Evolutionary conservation across 2,888 invertebrate species (phyloP).

Genomic region (Erannis defoliaria): DNA sequence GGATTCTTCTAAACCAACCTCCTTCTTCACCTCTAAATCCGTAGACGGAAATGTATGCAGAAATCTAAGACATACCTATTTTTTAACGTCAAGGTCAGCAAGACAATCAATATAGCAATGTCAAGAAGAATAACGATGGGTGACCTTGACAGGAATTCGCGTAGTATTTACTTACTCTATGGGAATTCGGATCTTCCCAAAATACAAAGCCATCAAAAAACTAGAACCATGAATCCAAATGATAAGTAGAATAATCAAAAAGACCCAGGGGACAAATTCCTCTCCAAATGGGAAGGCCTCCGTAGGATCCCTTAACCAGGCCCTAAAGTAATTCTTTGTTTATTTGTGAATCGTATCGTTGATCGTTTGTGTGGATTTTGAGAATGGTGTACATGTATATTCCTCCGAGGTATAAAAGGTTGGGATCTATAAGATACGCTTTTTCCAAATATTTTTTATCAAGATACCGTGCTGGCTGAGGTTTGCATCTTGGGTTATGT

Average conservation of each 20-base stretch:
- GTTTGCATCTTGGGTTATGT: background rate
- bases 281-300: conserved; percentile 45
- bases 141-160: background rate
- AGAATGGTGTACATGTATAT: conserved; percentile 50
- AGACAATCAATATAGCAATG: background rate
- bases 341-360: conserved; percentile 25
- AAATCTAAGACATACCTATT: too few relatives aligned
- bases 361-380: conserved; percentile 8
- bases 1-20: too few relatives aligned
- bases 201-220: conserved; percentile 1
- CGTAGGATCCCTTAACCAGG: conserved; percentile 45
- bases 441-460: background rate
- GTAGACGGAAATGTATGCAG: too few relatives aligned
- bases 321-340: conserved; percentile 52
- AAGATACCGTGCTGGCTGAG: background rate
- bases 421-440: conserved; percentile 14
- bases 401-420: conserved; percentile 57
- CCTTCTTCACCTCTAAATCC: too few relatives aligned
- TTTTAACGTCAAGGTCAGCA: background rate
- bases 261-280: conserved; percentile 47
- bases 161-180: too few relatives aligned
- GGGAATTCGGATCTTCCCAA: background rate
- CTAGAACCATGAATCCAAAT: conserved; percentile 45
- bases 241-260: conserved; percentile 48
- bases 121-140: background rate